A percentile compares a stretch with the other conserved stretches of the same genome.
phyloP scores from a whole-genome alignment of 1,140 invertebrate genomes.

The Megathymus violae region DNA sequence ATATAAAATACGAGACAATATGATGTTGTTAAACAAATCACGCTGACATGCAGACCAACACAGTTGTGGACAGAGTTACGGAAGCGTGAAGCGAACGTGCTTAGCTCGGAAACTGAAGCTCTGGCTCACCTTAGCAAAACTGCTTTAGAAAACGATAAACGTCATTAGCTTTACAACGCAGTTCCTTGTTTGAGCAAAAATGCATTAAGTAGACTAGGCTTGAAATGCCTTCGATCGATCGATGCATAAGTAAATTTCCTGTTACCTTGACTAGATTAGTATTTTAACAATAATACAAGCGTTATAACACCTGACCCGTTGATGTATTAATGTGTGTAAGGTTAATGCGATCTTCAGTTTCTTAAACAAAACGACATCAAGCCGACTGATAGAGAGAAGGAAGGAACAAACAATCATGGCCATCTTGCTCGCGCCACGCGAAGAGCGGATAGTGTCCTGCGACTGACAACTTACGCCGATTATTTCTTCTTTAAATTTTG shows the following conservation, averaged over 20 bases:
- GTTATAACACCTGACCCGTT: conserved; percentile 26
- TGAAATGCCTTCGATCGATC: background rate
- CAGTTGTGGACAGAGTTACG: conserved; percentile 47
- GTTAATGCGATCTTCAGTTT: conserved; percentile 67
- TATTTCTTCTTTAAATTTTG: conserved; percentile 10
- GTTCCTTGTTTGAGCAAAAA: conserved; percentile 7
- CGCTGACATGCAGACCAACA: conserved; percentile 52
- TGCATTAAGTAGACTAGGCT: background rate
- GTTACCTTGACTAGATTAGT: background rate
- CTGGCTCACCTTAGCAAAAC: conserved; percentile 45
- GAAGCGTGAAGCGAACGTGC: conserved; percentile 61
- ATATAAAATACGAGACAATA: conserved; percentile 16
- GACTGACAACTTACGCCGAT: conserved; percentile 50
- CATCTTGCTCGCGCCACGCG: conserved; percentile 80
- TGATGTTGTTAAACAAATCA: conserved; percentile 21
- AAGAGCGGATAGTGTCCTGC: conserved; percentile 56
- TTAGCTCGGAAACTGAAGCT: conserved; percentile 68
- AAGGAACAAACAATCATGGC: conserved; percentile 70
- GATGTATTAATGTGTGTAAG: conserved; percentile 32
- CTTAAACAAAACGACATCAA: conserved; percentile 51
- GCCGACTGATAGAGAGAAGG: conserved; percentile 59
- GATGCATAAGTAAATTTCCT: background rate
- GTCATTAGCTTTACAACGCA: conserved; percentile 7
- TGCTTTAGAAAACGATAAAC: conserved; percentile 2
- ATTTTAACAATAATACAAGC: conserved; percentile 17